These are phyloP conservation scores for Otolemur crassicaudatus DNA, from an alignment of 2,797 vertebrate genomes.

Conservation along the genomic window DNA sequence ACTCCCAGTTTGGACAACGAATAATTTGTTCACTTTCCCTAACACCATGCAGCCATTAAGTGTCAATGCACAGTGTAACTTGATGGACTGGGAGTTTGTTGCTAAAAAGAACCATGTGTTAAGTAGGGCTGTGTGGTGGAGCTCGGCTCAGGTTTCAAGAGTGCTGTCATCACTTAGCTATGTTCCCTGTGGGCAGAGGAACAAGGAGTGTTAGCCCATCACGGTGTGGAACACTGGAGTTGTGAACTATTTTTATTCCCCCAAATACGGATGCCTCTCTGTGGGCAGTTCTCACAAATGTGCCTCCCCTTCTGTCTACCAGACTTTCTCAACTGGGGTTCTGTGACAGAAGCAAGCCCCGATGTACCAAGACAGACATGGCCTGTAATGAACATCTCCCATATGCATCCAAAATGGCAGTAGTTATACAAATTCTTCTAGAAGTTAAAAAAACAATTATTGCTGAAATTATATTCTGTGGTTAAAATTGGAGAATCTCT, in stretches of 20 bases:
- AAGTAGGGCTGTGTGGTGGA: not conserved
- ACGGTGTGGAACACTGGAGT: too few species aligned
- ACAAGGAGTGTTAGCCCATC: too few species aligned
- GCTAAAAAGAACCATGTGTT: not conserved
- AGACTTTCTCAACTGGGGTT: not conserved
- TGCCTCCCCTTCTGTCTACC: not conserved
- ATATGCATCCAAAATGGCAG: not conserved
- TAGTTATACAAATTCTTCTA: not conserved
- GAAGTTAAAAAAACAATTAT: not conserved
- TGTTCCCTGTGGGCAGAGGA: not conserved
- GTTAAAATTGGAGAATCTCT: not conserved
- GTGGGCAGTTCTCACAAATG: not conserved
- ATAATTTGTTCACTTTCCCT: not conserved
- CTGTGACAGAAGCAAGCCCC: not conserved
- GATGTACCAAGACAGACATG: not conserved
- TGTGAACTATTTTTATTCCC: too few species aligned
- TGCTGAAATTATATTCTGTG: not conserved
- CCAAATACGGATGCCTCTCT: not conserved
- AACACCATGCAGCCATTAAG: not conserved
- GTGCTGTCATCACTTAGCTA: not conserved
- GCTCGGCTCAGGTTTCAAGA: not conserved
- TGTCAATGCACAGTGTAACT: not conserved
- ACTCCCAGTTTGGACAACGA: not conserved
- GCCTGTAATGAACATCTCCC: not conserved
- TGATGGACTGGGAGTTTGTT: not conserved